A percentile compares a stretch with the other conserved stretches of the same genome.
Evolutionary conservation across 2,888 invertebrate genomes (phyloP).

Genomic region (Morpho deidamia): DNA sequence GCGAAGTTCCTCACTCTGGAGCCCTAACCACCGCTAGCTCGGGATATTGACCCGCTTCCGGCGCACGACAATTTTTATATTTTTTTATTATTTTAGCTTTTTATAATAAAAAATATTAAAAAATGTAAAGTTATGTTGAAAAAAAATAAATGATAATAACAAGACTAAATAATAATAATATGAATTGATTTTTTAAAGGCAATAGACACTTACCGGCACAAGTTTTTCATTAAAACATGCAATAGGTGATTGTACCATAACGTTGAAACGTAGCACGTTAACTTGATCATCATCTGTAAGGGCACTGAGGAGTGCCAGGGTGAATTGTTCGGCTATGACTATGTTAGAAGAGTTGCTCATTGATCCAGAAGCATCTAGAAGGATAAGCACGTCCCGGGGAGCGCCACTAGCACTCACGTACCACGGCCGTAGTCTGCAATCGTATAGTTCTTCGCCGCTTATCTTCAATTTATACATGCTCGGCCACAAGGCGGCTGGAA

Average conservation of each 20-base stretch:
- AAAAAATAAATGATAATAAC: no score
- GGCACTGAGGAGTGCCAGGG: conserved; percentile 57
- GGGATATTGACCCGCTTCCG: no score
- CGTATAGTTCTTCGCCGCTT: conserved; percentile 50
- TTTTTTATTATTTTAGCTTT: no score
- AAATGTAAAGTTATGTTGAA: no score
- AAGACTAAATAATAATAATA: no score
- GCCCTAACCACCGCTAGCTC: no score
- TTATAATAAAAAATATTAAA: no score
- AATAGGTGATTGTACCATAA: conserved; percentile 53
- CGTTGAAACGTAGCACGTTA: conserved; percentile 60
- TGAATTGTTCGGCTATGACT: conserved; percentile 51
- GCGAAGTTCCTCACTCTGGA: no score
- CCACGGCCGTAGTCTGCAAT: conserved; percentile 67
- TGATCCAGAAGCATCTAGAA: conserved; percentile 65
- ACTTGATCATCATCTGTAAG: conserved; percentile 68
- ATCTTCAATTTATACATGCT: conserved; percentile 51
- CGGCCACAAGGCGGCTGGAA: conserved; percentile 59
- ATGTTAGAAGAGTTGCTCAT: conserved; percentile 61
- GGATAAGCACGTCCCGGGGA: conserved; percentile 59
- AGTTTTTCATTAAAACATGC: conserved; percentile 59
- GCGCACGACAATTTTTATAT: no score
- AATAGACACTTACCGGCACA: conserved; percentile 48
- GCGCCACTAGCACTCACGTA: conserved; percentile 67
- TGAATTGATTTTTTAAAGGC: no score